Conservation (phyloP, 1,140 invertebrate genomes). For the Chironomus tepperi region DNA sequence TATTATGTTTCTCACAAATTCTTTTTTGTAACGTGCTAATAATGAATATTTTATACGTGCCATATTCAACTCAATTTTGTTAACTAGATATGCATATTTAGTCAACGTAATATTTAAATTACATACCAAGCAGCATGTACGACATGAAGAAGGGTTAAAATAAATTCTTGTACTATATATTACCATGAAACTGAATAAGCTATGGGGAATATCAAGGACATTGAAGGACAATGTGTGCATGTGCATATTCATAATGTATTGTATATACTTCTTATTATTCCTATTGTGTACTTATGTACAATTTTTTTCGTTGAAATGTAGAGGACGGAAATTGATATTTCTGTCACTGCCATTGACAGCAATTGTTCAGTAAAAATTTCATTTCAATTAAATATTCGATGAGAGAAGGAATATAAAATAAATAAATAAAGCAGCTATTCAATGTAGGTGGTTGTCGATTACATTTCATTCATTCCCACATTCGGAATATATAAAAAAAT, state of each 20-base stretch:
- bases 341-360: not conserved
- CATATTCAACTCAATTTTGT: not conserved
- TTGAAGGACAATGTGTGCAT: not conserved
- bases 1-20: too few species aligned
- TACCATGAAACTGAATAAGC: too few species aligned
- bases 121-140: too few species aligned
- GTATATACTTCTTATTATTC: too few species aligned
- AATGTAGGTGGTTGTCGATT: slow-evolving; percentile 4
- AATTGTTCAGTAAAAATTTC: not conserved
- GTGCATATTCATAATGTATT: too few species aligned
- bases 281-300: not conserved
- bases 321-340: not conserved
- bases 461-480: not conserved
- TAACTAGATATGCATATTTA: not conserved
- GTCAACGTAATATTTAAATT: too few species aligned
- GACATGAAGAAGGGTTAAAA: too few species aligned
- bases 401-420: too few species aligned
- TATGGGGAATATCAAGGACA: not conserved
- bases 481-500: not conserved
- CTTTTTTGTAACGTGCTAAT: slow-evolving; percentile 6
- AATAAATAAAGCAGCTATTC: not conserved
- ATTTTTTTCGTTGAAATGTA: not conserved
- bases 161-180: too few species aligned
- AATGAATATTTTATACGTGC: not conserved
- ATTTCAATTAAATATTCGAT: not conserved